Percentiles rank a stretch among this genome's conserved stretches.
Conservation (phyloP, 2,113 vertebrate genomes). For the Actenoides lindsayi region DNA sequence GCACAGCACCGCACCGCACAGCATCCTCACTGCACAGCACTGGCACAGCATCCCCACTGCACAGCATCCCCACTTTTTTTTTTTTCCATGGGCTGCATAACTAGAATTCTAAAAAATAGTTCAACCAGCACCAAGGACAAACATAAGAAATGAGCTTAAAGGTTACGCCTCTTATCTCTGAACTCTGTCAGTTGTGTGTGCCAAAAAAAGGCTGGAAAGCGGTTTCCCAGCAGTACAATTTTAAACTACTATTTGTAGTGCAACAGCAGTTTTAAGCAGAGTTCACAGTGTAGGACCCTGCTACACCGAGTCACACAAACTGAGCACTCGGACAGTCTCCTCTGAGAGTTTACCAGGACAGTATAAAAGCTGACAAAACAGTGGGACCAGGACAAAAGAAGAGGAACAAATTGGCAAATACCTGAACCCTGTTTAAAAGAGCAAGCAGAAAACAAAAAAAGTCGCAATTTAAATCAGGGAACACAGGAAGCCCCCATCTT, state of each 20-base stretch:
- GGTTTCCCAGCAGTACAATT: not conserved
- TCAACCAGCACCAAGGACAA: not conserved
- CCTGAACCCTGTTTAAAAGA: not conserved
- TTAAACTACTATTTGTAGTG: not conserved
- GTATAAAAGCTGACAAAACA: not conserved
- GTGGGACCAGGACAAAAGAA: not conserved
- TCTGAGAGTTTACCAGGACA: not conserved
- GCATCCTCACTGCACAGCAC: no score
- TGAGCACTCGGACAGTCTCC: not conserved
- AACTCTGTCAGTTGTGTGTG: not conserved
- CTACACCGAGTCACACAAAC: fast-evolving
- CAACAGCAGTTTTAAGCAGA: not conserved
- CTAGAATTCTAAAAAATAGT: not conserved
- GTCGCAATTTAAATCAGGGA: not conserved
- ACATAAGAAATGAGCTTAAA: not conserved
- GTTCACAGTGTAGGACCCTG: not conserved
- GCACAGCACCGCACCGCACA: no score
- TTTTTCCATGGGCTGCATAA: not conserved
- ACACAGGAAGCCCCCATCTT: not conserved
- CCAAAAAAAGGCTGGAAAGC: not conserved
- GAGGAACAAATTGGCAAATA: not conserved
- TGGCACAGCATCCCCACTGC: no score
- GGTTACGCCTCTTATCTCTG: not conserved
- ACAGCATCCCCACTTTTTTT: not conserved
- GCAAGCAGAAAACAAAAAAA: not conserved